Evolutionary conservation across 2,888 invertebrate genomes (phyloP), one percentile per base, ranked within the genome.

Genomic region (Electrophaes corylata): DNA sequence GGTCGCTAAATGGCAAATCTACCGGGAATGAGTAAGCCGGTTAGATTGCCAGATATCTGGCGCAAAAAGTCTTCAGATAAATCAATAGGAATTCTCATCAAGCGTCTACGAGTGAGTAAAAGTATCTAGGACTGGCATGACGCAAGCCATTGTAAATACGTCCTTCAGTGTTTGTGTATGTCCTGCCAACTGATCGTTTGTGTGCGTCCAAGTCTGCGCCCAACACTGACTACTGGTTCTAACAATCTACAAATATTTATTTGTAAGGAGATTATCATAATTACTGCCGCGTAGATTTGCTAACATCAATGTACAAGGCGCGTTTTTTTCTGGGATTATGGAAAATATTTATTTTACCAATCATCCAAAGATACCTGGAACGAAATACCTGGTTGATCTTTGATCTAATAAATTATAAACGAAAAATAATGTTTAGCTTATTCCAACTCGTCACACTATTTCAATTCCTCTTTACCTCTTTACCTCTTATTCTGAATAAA

Each of bases 31-130:
- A 78, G 75, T 82, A 87, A 83, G 75, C 77, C 80, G 56, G 66
- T 74, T 70, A 87, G 76, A 76, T 77, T 91, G 68, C 89, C 91
- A 73, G 88, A 88, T 55, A 72, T 91, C 63, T 91, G 88, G 91
- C 85, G 87, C 52, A 84, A 77, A 79, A 88, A 88, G 69, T 83
- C 87, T 57, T 73, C 83, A 70, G 88, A 88, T 74, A 91, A 88
- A 83, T 79, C 86, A 44, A 70, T 91, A 79, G 90, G 90, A 65
- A 79, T 88, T 56, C 84, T 91, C 23, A 79, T 91, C 69, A 90
- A 88, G 72, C 76, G 82, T 43, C 77, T 91, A 39, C 81, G 83
- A 80, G 91, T 89, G 83, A 91, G 91, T 89, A 78, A 73, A 47
- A 46, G 67, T 77, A 68, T 54, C 51, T 67, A 69, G 68, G 65